Evolutionary conservation across 2,797 vertebrate species (phyloP).

Genomic region (Phyllotis vaccarum): DNA sequence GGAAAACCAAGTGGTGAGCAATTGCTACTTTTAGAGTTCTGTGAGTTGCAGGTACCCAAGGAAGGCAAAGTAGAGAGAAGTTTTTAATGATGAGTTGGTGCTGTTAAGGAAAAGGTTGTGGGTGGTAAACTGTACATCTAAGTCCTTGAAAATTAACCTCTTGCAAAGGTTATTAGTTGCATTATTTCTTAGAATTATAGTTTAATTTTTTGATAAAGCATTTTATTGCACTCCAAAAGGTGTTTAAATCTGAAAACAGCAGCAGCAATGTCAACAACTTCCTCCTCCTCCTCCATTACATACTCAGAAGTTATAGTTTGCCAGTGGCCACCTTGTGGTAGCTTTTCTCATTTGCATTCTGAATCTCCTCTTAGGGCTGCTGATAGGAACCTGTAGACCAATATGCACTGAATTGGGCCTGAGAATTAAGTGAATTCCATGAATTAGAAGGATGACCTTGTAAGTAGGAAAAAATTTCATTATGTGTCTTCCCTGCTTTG

Average conservation of each 20-base stretch:
- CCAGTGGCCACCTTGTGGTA: conserved; percentile 1
- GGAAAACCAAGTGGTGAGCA: conserved; percentile 79
- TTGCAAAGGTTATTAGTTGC: conserved; percentile 81
- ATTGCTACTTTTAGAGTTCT: conserved; percentile 79
- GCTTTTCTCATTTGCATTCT: conserved; percentile 76
- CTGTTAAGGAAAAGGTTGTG: conserved; percentile 84
- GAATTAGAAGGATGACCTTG: conserved; percentile 85
- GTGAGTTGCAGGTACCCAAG: conserved; percentile 66
- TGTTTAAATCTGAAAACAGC: conserved; percentile 78
- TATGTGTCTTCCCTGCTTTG: conserved; percentile 50
- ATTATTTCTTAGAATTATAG: conserved; percentile 78
- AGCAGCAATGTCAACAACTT: no score
- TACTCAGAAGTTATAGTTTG: conserved; percentile 69
- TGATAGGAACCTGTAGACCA: conserved; percentile 66
- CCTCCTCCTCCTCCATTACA: neutral
- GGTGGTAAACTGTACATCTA: conserved; percentile 82
- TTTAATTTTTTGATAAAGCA: conserved; percentile 82
- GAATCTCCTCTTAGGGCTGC: conserved; percentile 68
- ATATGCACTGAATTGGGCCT: conserved; percentile 76
- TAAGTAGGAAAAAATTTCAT: conserved; percentile 65
- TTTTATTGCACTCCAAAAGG: conserved; percentile 81
- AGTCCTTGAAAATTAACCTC: conserved; percentile 82
- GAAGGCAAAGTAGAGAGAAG: conserved; percentile 64
- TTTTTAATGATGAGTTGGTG: conserved; percentile 77
- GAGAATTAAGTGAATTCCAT: conserved; percentile 82